Percentiles rank a stretch among this genome's conserved stretches.
Conservation (phyloP, 2,113 vertebrate genomes). For the Fulmarus glacialis region DNA sequence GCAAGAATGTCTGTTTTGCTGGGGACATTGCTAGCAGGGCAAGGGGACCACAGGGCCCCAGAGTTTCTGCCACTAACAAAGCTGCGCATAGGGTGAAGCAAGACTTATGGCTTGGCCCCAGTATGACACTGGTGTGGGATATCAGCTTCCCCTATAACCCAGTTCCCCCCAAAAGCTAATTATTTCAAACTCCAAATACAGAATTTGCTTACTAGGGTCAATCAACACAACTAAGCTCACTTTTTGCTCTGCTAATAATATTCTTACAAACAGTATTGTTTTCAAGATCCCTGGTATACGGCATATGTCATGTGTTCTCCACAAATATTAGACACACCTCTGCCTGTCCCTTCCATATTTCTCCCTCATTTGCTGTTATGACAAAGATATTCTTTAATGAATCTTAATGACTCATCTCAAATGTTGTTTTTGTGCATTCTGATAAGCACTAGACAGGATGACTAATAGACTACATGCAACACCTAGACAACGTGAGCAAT, state of each 20-base stretch:
- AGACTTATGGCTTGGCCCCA: not conserved
- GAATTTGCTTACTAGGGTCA: not conserved
- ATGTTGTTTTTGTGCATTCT: constrained; percentile 39
- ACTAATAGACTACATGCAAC: constrained; percentile 51
- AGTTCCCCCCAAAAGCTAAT: not conserved
- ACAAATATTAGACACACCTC: constrained; percentile 8
- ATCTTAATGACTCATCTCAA: constrained; percentile 51
- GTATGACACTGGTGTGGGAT: not conserved
- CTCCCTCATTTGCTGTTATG: constrained; percentile 15
- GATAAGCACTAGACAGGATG: constrained; percentile 34
- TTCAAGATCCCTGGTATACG: not conserved
- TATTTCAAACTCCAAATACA: not conserved
- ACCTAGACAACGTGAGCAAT: constrained; percentile 53
- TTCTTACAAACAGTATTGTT: not conserved
- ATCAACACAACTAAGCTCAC: not conserved
- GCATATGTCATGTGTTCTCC: not conserved
- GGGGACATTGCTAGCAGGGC: not conserved
- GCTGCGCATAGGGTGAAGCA: not conserved
- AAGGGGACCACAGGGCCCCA: rapidly evolving
- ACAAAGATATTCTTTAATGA: constrained; percentile 44
- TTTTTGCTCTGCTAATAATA: not conserved
- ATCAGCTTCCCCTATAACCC: not conserved
- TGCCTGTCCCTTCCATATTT: not conserved
- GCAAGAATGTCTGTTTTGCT: not conserved
- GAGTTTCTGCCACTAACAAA: not conserved